phyloP scores from a whole-genome alignment of 2,888 invertebrate species.

The Lasioglossum oenotherae region DNA sequence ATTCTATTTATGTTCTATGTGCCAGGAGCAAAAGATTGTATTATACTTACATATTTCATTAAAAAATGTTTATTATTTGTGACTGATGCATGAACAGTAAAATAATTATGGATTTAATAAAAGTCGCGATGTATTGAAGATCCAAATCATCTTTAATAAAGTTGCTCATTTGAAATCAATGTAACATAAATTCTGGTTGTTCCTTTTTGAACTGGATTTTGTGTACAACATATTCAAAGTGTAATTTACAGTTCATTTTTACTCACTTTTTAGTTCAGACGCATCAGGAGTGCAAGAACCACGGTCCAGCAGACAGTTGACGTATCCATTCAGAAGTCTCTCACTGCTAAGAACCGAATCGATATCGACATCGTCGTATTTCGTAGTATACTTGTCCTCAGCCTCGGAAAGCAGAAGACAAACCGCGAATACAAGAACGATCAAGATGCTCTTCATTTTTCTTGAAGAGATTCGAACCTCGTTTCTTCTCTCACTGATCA shows the following conservation, averaged over 20 bases:
- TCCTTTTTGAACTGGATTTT: neutral
- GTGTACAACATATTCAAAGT: neutral
- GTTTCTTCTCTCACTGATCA: conserved; percentile 53
- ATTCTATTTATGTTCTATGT: too few species aligned
- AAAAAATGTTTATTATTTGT: neutral
- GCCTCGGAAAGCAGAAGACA: conserved; percentile 28
- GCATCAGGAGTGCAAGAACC: conserved; percentile 90
- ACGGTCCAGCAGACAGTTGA: conserved; percentile 88
- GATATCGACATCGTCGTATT: conserved; percentile 89
- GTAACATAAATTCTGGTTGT: neutral
- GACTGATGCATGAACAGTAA: neutral
- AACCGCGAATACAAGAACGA: conserved; percentile 21
- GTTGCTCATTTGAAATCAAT: neutral
- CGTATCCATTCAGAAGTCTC: conserved; percentile 88
- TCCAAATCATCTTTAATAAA: neutral
- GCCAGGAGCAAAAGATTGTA: too few species aligned
- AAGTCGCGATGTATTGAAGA: too few species aligned
- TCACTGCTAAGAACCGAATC: conserved; percentile 88
- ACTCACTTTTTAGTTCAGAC: conserved; percentile 89
- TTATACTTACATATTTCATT: too few species aligned
- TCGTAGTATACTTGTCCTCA: conserved; percentile 86
- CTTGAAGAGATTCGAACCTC: conserved; percentile 26
- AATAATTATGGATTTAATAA: neutral
- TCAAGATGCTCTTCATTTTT: conserved; percentile 52
- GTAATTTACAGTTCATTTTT: neutral